Evolutionary conservation across 30 jellyfish, hydroid and myxozoan genomes (phyloP).

Genomic region (Hydractinia symbiolongicarpus): DNA sequence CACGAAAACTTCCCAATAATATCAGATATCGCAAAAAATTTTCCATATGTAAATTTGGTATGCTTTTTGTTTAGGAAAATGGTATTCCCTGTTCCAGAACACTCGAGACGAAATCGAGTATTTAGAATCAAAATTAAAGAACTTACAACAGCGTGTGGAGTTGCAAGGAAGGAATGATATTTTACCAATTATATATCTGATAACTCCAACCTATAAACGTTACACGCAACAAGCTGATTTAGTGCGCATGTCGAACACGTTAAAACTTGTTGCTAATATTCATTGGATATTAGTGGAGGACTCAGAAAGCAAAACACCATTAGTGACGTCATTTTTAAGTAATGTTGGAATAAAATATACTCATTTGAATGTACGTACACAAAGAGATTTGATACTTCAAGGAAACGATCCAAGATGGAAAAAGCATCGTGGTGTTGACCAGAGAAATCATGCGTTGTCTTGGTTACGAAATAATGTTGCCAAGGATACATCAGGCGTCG

Average conservation of each 20-base stretch:
- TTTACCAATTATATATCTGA: slow-evolving; percentile 63
- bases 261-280: slow-evolving; percentile 45
- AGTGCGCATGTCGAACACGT: slow-evolving; percentile 53
- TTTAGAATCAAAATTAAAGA: neutral
- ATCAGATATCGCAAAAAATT: too few species aligned
- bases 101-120: neutral
- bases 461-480: slow-evolving; percentile 61
- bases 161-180: slow-evolving; percentile 3
- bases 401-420: slow-evolving; percentile 53
- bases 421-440: slow-evolving; percentile 85
- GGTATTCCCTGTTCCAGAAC: neutral
- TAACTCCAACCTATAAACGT: slow-evolving; percentile 68
- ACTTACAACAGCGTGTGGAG: neutral
- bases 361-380: slow-evolving; percentile 47
- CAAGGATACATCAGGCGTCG: slow-evolving; percentile 42
- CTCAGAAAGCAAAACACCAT: slow-evolving; percentile 29
- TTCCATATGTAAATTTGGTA: too few species aligned
- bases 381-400: slow-evolving; percentile 19
- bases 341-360: slow-evolving; percentile 21
- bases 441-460: slow-evolving; percentile 56
- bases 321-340: slow-evolving; percentile 29
- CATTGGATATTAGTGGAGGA: slow-evolving; percentile 84
- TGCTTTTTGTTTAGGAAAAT: neutral
- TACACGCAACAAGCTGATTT: slow-evolving; percentile 71
- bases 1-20: neutral